Base-by-base conservation (phyloP, 2,888 invertebrate genomes). In the Dynastes hyllus region DNA sequence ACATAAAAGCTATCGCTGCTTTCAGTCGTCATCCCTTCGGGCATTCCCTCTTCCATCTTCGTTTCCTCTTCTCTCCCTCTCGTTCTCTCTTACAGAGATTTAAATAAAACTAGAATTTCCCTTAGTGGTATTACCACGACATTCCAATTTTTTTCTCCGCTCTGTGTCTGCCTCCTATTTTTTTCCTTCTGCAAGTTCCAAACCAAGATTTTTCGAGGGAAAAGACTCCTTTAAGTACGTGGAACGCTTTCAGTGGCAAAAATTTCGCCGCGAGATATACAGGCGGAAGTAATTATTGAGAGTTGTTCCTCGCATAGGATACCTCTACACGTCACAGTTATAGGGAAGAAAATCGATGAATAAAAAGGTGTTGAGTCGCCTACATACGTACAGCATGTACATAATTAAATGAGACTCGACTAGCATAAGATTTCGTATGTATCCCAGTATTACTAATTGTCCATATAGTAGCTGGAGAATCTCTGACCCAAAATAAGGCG, bases 1-100 rank as follows among this genome's bases (percentile, higher is more conserved):
- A 75, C 73, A 85, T 85, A 85, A 85, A 86, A 85, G 85, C 85
- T 83, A 85, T 85, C 85, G 84, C 83, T 83, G 82, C 84, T 84
- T 78, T 76, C 79, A 76, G 79, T 75, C 67, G 76, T 58, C 67
- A 70, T 76, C 79, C 79, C 79, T 77, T 77, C 67, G 69, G 77
- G 77, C 77, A 67, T 58, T 76, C 53, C 50, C 70, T 32, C 22
- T 45, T 61, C 70, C 58, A 51, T 58, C 61, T 61, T 16, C 50
- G 11, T 61, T 61, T 58, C 40, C 27, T 55, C 27, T 58, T 77
- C 67, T 67, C 66, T 69, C 13, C 58, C 22, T 70, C 70, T 8
- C 69, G 0, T 51, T 50, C 29, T 51, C 27, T 53, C 29, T 69
- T 27, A 50, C 69, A 29, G 51, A 76, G 79, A 79, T 79, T 79